Evolutionary conservation across 2,797 vertebrate species (phyloP), one percentile per base, ranked within the genome.

Genomic region (Neopelma chrysocephalum): DNA sequence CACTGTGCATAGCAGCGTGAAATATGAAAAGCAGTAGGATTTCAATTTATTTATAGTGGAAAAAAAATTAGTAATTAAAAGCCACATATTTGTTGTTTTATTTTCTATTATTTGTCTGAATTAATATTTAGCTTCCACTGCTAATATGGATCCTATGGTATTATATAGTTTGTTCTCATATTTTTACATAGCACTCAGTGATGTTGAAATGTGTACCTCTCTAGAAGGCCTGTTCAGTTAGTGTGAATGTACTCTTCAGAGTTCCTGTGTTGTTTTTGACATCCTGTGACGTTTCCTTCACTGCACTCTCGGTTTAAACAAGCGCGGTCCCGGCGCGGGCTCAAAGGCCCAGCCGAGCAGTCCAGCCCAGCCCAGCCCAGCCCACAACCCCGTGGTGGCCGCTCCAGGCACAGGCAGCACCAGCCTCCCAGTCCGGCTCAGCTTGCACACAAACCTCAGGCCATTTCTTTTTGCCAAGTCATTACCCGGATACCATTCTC

Each of bases 361-460:
- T 51, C 9, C 45, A 18, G 51, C 51, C 27, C 50, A 17, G 15
- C 56, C 22, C 22, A 8, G 75, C 43, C 7, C 42, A 17, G 78
- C 50, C 31, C 48, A 15, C 1, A 0, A 5, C 42, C n/a, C 38
- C 2, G 5, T 1, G 34, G 42, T 1, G 54, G 34, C 58, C 40
- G n/a, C 53, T 50, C 15, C 20, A 1, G 47, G 47, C 84, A 16
- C 48, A 19, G 47, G 57, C 50, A n/a, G 50, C n/a, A 3, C 12
- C 19, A 5, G 12, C n/a, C 31, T 10, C 34, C 19, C 13, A 10
- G 45, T 21, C 4, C 34, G 9, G 45, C 70, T 51, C 71, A 2
- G 60, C 51, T 47, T 38, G 10, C 68, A 12, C 21, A 20, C 34
- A 27, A 4, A 48, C 6, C 53, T 38, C 36, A 4, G 68, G n/a